Base-by-base conservation (phyloP, 1,140 invertebrate species). In the Scaptomyza pallida region DNA sequence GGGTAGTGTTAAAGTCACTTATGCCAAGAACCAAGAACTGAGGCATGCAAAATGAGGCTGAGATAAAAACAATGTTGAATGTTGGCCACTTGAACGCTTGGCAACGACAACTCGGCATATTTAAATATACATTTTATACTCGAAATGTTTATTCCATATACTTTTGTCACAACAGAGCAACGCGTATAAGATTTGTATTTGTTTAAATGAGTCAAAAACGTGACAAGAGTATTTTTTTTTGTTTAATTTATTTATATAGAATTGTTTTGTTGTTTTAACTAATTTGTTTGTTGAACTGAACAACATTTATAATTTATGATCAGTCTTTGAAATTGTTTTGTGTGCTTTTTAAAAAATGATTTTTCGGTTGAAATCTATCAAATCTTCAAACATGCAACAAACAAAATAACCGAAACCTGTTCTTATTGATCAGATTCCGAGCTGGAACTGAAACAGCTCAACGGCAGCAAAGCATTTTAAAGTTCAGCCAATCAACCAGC, bases 131-230 rank as follows among this genome's bases (percentile, higher is more conserved):
- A 9, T 30, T 9, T 30, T 50, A 61, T 10, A 55, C 33, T 55
- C 52, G 40, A 30, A 37, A 23, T 35, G 52, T 45, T 37, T 57
- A 17, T 50, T 55, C 33, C 54, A 43, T 68, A 57, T 47, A 26
- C 55, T 30, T 75, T 76, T 62, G 59, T 72, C 41, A 40, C 35
- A 57, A 40, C 10, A 55, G 40, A 57, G 35, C n/a, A 74, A 59
- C 45, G 59, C 73, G 59, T 43, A 40, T 40, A 44, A 26, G 10
- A 51, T 19, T 40, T 69, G 5, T 65, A 52, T 9, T 72, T 55
- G 26, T 17, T 41, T 17, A 75, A 70, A 71, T 80, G 65, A 85
- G 81, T 77, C 77, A 81, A 88, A 86, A 86, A 86, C 81, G 81
- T 86, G 81, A 86, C 81, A 76, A 71, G 50, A 55, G 45, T 61